Conservation (phyloP, 1,140 invertebrate genomes). For the Drosophila micromelanica region DNA sequence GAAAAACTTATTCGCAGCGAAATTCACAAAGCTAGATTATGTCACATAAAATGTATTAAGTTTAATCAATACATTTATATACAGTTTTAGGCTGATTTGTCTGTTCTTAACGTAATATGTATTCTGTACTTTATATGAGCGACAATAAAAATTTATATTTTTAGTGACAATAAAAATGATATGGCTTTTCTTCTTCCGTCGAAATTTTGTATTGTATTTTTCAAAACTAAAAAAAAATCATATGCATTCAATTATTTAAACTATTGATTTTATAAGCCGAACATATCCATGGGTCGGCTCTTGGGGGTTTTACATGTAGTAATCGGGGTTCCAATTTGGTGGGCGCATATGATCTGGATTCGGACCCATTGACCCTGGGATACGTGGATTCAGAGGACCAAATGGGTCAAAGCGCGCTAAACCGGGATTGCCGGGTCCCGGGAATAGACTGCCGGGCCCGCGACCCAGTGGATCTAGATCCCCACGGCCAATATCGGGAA, state of each 20-base stretch:
- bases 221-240: slow-evolving; percentile 3
- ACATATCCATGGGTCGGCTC: background rate
- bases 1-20: slow-evolving; percentile 9
- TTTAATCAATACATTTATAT: slow-evolving; percentile 33
- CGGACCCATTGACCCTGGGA: slow-evolving; percentile 84
- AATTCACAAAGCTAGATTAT: slow-evolving; percentile 32
- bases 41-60: slow-evolving; percentile 38
- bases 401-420: slow-evolving; percentile 92
- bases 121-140: slow-evolving; percentile 32
- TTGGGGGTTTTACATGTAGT: slow-evolving; percentile 61
- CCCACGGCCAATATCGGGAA: slow-evolving; percentile 87
- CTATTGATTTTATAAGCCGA: slow-evolving; percentile 51
- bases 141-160: slow-evolving; percentile 39
- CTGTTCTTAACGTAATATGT: slow-evolving; percentile 39
- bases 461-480: slow-evolving; percentile 91
- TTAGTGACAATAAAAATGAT: slow-evolving; percentile 23
- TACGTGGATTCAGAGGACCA: slow-evolving; percentile 87
- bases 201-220: slow-evolving; percentile 5
- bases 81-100: slow-evolving; percentile 41
- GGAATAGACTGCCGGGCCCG: slow-evolving; percentile 91
- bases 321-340: slow-evolving; percentile 84
- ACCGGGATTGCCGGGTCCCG: slow-evolving; percentile 63
- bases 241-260: slow-evolving; percentile 22
- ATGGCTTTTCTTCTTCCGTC: background rate
- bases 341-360: slow-evolving; percentile 90